Base-by-base conservation (phyloP, 2,888 invertebrate species). In the Scaptomyza tumidula region DNA sequence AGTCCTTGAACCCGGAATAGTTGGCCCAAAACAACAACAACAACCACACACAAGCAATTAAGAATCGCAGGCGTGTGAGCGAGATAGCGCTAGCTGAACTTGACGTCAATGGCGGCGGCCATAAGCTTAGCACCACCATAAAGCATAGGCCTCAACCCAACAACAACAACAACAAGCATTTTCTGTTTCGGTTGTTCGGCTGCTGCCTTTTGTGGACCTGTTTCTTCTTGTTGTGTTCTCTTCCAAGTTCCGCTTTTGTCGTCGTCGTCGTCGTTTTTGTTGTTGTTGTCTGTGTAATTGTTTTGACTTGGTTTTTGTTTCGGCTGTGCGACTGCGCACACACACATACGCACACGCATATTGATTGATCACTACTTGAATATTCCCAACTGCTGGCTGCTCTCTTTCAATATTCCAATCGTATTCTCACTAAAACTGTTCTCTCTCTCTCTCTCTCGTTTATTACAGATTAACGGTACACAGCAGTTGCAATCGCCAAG, bases 1-100 rank as follows among this genome's bases (percentile, higher is more conserved):
- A 82, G 76, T 82, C 82, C 82, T 82, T 87, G 82, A 82, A 82
- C 82, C 73, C 82, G 75, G 72, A 72, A 75, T 53, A 66, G 19
- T 14, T 49, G 33, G 49, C 10, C 10, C 33, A 35, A 50, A 59
- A 19, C 31, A 53, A 46, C 16, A n/a, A n/a, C n/a, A n/a, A n/a
- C n/a, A n/a, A n/a, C n/a, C n/a, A 9, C 11, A 43, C 48, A 35
- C 14, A 43, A 46, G 16, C 31, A 29, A 39, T 10, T 33, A 16
- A 39, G 37, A 43, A 24, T 13, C n/a, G 41, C 37, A 2, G 0
- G 3, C 3, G 71, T 10, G 37, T 24, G 24, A 75, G 74, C 19
- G 63, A 60, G 74, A 56, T 24, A 55, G 71, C 81, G 45, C 44
- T n/a, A 31, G 4, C 62, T 70, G 85, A 81, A 80, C 81, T 78